Evolutionary conservation across 92 coral and sea anemone species (phyloP), one percentile per base, ranked within the genome.

Genomic region (Heliopora coerulea): DNA sequence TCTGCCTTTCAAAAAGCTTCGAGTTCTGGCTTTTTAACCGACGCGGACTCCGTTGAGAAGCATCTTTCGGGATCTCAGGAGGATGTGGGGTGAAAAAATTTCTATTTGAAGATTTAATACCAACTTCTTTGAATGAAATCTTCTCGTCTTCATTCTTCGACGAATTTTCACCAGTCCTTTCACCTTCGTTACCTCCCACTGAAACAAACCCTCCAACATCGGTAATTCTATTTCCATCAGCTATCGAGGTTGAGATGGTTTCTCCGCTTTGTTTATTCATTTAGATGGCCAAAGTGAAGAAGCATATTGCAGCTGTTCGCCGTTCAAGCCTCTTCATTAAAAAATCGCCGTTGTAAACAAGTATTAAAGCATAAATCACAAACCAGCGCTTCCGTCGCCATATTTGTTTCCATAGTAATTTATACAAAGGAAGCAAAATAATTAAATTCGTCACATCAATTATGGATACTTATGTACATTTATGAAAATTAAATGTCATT

Each of bases 331-430:
- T 18, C 23, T 33, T 59, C 74, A 67, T 67, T 19, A 26, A 44
- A 26, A 10, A 10, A 49, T 61, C 21, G 44, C 39, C 52, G 30
- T 14, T 25, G 1, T 3, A 27, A 33, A n/a, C n/a, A n/a, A n/a
- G n/a, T n/a, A n/a, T n/a, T n/a, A n/a, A n/a, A n/a, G n/a, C n/a
- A n/a, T n/a, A n/a, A n/a, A n/a, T n/a, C n/a, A n/a, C n/a, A n/a
- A n/a, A n/a, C n/a, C n/a, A 3, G 33, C 24, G 63, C 63, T 26
- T 26, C 13, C 27, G 25, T 67, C 59, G 74, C 74, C 74, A 67
- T 67, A 48, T 67, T 67, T 14, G 74, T 67, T 67, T 67, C 74
- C 74, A 67, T 67, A 67, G 74, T 44, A 67, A 67, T n/a, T 67
- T 44, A 44, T 44, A 67, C 30, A 67, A 37, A 63, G 70, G 28